These are phyloP conservation scores for Lasioglossum lativentre DNA, from an alignment of 2,888 invertebrate genomes.

Conservation along the genomic window DNA sequence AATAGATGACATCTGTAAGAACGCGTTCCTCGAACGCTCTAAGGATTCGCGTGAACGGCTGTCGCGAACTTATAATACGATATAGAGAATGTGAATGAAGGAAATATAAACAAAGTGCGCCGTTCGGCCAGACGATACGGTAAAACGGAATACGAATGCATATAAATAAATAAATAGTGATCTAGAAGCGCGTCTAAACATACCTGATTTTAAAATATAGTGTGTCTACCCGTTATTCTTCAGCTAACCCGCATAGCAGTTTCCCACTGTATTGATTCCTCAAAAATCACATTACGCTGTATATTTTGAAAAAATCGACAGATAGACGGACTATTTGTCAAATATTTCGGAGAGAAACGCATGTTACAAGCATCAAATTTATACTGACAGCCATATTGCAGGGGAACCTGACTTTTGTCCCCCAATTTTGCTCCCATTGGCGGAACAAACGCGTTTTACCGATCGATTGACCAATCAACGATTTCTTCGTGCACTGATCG, in stretches of 20 bases:
- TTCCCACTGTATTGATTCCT: conserved; percentile 86
- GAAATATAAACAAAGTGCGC: neutral
- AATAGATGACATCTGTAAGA: conserved; percentile 57
- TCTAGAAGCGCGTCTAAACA: conserved; percentile 24
- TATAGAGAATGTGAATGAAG: neutral
- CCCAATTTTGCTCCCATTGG: conserved; percentile 89
- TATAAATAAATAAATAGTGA: conserved; percentile 67
- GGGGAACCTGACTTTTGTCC: conserved; percentile 93
- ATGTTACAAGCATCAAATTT: conserved; percentile 96
- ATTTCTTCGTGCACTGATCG: conserved; percentile 45
- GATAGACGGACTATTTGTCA: conserved; percentile 87
- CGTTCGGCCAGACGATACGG: neutral
- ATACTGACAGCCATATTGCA: conserved; percentile 98
- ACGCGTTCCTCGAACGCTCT: conserved; percentile 39
- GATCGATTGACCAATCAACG: conserved; percentile 59
- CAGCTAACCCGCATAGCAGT: conserved; percentile 86
- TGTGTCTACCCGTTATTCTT: conserved; percentile 78
- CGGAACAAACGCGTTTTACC: conserved; percentile 73
- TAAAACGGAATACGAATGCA: conserved; percentile 46
- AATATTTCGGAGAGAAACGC: conserved; percentile 92
- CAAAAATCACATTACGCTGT: conserved; percentile 85
- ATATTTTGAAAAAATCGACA: conserved; percentile 85
- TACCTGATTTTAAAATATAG: conserved; percentile 58
- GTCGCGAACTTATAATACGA: neutral
- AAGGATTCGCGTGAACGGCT: neutral